Evolutionary conservation across 2,888 invertebrate genomes (phyloP).

Genomic region (Lithophane leautieri): DNA sequence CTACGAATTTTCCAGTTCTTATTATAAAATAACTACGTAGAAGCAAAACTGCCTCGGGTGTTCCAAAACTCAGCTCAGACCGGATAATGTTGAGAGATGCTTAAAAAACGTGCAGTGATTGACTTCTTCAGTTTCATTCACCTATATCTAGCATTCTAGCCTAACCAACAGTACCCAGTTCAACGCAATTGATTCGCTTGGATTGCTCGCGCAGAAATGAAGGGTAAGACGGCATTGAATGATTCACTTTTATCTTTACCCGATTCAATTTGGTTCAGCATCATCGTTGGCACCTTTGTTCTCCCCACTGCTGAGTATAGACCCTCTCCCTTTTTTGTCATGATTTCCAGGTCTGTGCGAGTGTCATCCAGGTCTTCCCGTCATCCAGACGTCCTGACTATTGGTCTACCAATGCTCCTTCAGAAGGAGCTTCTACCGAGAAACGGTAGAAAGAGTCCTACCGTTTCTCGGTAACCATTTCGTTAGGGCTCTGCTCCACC

Average conservation of each 20-base stretch:
- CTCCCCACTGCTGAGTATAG: neutral
- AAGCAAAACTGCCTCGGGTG: neutral
- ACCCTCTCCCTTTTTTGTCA: neutral
- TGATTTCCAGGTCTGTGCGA: neutral
- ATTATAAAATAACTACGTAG: neutral
- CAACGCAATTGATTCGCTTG: neutral
- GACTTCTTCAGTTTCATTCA: neutral
- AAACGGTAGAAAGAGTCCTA: too few relatives aligned
- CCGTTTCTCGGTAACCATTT: neutral
- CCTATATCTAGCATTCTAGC: neutral
- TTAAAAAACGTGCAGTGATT: neutral
- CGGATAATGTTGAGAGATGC: neutral
- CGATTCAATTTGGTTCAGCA: neutral
- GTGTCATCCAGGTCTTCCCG: neutral
- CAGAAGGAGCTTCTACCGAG: too few relatives aligned
- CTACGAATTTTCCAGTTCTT: neutral
- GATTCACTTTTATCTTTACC: neutral
- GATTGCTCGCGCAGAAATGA: neutral
- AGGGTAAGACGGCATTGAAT: neutral
- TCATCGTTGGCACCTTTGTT: neutral
- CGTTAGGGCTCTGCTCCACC: neutral
- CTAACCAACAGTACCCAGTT: neutral
- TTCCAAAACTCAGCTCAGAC: neutral
- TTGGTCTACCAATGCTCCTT: neutral
- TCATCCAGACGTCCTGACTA: neutral